Evolutionary conservation across 2,797 vertebrate species (phyloP), one percentile per base, ranked within the genome.

Genomic region (Pangasius djambal): DNA sequence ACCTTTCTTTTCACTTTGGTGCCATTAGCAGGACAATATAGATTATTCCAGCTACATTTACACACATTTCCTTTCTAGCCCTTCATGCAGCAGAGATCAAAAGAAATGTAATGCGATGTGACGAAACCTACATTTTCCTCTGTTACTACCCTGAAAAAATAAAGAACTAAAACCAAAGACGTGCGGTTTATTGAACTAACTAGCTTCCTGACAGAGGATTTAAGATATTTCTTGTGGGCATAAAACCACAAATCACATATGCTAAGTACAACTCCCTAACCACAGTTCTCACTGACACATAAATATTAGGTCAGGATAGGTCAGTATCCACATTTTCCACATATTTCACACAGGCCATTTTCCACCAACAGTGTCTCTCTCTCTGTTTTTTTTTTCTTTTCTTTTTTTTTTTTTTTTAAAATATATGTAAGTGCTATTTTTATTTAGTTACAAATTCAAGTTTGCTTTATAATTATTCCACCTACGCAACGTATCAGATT

Each of bases 151-250:
- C 61, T 72, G 10, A 77, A 86, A 20, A 84, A 69, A 44, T 20
- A 50, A 72, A 70, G 25, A 57, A 28, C 2, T 4, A 84, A 85
- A 85, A 50, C 79, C 25, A 52, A 77, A 87, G n/a, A 48, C 78
- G 9, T 69, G 31, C 16, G 22, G 59, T 85, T 55, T 79, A 84
- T 28, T 84, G 18, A 90, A 89, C 44, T 74, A 77, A 88, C 50
- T 84, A 88, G 25, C 59, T 82, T 78, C 72, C 69, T 83, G 83
- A 72, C 31, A 78, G 48, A 55, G 50, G 59, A 89, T 84, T 85
- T 75, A 63, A 86, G 52, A 63, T 72, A 85, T 87, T 79, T 61
- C n/a, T 84, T 55, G 37, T 83, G 63, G 28, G 37, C 69, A 91
- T 50, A 69, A 85, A 86, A 86, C 20, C 67, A 85, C 74, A 85